Base-by-base conservation (phyloP, 2,113 vertebrate species). In the Apteryx mantelli region DNA sequence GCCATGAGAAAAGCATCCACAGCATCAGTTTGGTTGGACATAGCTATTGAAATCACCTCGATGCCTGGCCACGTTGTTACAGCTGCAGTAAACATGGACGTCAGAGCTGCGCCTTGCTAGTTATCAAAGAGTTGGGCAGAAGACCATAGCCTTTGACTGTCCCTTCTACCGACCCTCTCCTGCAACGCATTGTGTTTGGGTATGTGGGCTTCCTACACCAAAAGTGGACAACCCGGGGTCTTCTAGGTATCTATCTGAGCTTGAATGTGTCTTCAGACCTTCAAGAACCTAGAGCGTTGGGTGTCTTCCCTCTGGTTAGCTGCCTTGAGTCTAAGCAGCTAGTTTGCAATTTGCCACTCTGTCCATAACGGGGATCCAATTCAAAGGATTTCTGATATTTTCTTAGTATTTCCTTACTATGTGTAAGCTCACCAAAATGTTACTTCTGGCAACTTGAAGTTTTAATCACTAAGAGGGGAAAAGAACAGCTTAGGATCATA, bases 281-380 rank as follows among this genome's bases (percentile, higher is more conserved):
- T 1, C 60, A 44, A 5, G 26, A 71, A 25, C 14, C 28, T 61
- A 3, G 14, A 20, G 0, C 32, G 32, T 42, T 40, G n/a, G 8
- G 0, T 71, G 2, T 69, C 92, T 77, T 21, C 7, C 38, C 88
- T 52, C 32, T 26, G 0, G 50, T 60, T 25, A 26, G n/a, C n/a
- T 56, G 9, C 50, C 13, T n/a, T 9, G 5, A 42, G 10, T 34
- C 26, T 60, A 24, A 53, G 2, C 40, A 73, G 9, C 6, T 25
- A 2, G 5, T 48, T 74, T 56, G 58, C 38, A 42, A 63, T 83
- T 84, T 83, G 21, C 78, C 0, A 0, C 70, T 93, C 34, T 93
- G 19, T 25, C 3, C 0, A 2, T 56, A n/a, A 1, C 14, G 7
- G 2, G n/a, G 2, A 32, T 68, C 48, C 69, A 26, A 2, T 16